Evolutionary conservation across 2,888 invertebrate genomes (phyloP), one percentile per base, ranked within the genome.

Genomic region (Melinaea marsaeus): DNA sequence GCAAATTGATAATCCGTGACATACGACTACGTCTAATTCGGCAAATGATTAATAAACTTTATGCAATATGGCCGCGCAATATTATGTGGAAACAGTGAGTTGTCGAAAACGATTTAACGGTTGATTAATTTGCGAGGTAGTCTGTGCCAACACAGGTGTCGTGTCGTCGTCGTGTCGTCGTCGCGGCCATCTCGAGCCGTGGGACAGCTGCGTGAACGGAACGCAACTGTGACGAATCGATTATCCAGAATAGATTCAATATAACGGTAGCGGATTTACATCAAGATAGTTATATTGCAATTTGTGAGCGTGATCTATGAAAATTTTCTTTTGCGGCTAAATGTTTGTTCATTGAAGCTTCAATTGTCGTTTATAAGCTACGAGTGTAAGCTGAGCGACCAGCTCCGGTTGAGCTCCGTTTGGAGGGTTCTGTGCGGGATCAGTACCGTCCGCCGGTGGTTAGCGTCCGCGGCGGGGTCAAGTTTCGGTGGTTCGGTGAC

Each of bases 241-340:
- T 90, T 88, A 81, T 72, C 73, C 75, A 80, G 79, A 86, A 88
- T 86, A 86, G 88, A 88, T 87, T 86, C 85, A 82, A 85, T 83
- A 88, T 90, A 90, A 90, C 90, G 88, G 90, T 81, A 85, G 82
- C 79, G 76, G 79, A 88, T 88, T 88, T 88, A 87, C 87, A 89
- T 89, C 86, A 84, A 76, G 82, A 88, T 84, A 78, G 85, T 86
- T 86, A 83, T 84, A 79, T 84, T 80, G 87, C 86, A 84, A 89
- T 88, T 85, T 86, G 83, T 82, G 81, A 85, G 82, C 89, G 87
- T 87, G 88, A 87, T 89, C 86, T 86, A 86, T 85, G 86, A 87
- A 86, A 88, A 85, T 51, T 85, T 85, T 77, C 82, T 82, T 81
- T 85, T 85, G 85, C 86, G 85, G 87, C 80, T 79, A 85, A 85